These are phyloP conservation scores for Vulpes vulpes DNA, from an alignment of 2,113 vertebrate species.

Conservation along the genomic window DNA sequence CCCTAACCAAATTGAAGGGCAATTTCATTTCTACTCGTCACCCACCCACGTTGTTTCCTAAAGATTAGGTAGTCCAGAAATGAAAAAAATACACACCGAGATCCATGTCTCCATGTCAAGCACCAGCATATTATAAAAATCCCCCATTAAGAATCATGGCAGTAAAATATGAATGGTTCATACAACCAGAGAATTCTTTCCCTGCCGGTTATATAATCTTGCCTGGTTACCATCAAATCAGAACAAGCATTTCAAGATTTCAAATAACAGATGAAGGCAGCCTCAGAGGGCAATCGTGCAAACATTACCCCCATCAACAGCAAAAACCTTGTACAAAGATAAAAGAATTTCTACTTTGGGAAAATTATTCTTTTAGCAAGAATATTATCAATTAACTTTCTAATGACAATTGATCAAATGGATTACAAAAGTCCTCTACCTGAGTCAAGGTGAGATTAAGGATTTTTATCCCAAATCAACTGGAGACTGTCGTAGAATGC, in stretches of 20 bases:
- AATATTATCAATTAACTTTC: not conserved
- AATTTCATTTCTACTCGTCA: slow-evolving; percentile 56
- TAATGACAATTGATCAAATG: slow-evolving; percentile 30
- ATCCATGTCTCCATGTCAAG: not conserved
- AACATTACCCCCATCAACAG: not conserved
- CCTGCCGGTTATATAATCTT: not conserved
- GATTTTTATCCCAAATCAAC: not conserved
- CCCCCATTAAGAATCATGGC: not conserved
- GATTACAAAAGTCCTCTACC: not conserved
- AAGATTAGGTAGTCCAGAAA: slow-evolving; percentile 40
- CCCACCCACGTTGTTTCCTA: slow-evolving; percentile 52
- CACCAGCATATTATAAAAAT: not conserved
- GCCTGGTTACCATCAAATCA: not conserved
- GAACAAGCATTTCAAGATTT: not conserved
- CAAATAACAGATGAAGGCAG: not conserved
- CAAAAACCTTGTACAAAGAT: not conserved
- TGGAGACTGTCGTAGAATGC: not conserved
- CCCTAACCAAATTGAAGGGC: not conserved
- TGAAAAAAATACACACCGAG: slow-evolving; percentile 35
- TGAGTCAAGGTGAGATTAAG: not conserved
- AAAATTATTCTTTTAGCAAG: slow-evolving; percentile 3
- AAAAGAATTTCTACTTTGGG: not conserved
- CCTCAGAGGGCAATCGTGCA: not conserved
- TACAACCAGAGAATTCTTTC: not conserved
- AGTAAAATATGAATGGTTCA: not conserved